These are phyloP conservation scores for Troglohyphantes excavatus DNA, from an alignment of 2,888 invertebrate genomes.

Conservation along the genomic window DNA sequence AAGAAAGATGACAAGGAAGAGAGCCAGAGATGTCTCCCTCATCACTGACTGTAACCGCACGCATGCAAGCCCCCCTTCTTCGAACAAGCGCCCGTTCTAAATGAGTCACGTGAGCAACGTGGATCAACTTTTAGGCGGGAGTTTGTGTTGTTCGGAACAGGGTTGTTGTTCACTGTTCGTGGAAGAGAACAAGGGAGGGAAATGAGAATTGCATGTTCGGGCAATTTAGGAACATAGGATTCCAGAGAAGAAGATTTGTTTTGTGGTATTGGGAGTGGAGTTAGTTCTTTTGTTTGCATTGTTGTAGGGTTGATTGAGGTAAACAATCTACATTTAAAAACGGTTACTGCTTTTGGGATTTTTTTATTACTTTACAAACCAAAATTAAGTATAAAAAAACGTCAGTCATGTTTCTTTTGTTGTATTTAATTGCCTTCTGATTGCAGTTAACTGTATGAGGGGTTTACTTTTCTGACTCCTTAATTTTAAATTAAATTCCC, in stretches of 20 bases:
- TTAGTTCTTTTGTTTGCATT: neutral
- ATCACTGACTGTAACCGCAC: neutral
- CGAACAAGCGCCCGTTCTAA: neutral
- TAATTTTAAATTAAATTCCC: too few relatives aligned
- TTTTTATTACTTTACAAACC: too few relatives aligned
- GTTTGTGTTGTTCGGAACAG: neutral
- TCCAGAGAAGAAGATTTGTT: neutral
- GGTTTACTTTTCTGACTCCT: too few relatives aligned
- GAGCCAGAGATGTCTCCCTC: neutral
- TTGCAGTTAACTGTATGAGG: too few relatives aligned
- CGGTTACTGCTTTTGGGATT: neutral
- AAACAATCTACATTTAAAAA: neutral
- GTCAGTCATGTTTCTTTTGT: too few relatives aligned
- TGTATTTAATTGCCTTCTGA: too few relatives aligned
- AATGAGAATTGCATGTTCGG: neutral
- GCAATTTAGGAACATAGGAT: neutral
- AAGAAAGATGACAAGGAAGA: too few relatives aligned
- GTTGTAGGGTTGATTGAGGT: neutral
- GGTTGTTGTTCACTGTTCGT: neutral
- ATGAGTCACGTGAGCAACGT: slow-evolving; percentile 46
- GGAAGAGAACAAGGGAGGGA: neutral
- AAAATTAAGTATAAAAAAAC: too few relatives aligned
- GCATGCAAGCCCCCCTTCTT: neutral
- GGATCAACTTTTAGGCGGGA: slow-evolving; percentile 43
- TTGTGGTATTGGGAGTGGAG: neutral